Conservation (phyloP, 2,113 vertebrate genomes). For the Sorex fumeus region DNA sequence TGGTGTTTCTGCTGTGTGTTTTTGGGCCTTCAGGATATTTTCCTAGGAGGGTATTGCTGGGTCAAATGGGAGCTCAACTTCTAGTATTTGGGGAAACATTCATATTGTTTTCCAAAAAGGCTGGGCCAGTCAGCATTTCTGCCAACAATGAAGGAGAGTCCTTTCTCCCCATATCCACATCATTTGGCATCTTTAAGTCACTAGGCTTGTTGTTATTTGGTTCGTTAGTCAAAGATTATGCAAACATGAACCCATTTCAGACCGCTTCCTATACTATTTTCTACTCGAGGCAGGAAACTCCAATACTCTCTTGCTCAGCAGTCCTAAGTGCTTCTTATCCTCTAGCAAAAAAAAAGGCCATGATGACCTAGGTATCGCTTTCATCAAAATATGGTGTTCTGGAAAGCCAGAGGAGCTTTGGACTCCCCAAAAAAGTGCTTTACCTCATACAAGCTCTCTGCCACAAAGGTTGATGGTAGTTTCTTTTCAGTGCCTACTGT, state of each 20-base stretch:
- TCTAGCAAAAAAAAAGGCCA: not conserved
- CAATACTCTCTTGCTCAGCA: not conserved
- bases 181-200: not conserved
- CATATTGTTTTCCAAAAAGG: too few relatives aligned
- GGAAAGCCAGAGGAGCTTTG: not conserved
- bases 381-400: not conserved
- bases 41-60: too few relatives aligned
- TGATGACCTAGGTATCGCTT: not conserved
- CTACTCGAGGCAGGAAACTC: not conserved
- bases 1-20: too few relatives aligned
- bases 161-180: too few relatives aligned
- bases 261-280: not conserved
- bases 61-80: too few relatives aligned
- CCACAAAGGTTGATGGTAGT: not conserved
- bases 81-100: too few relatives aligned
- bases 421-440: not conserved
- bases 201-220: not conserved
- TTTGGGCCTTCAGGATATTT: too few relatives aligned
- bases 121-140: too few relatives aligned
- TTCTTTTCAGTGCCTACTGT: not conserved
- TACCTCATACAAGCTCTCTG: not conserved
- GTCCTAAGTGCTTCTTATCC: not conserved
- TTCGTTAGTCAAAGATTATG: not conserved
- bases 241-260: not conserved
- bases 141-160: too few relatives aligned